Percentiles rank a stretch among this genome's conserved stretches.
Evolutionary conservation across 2,113 vertebrate species (phyloP).

Genomic region (Gopherus flavomarginatus): DNA sequence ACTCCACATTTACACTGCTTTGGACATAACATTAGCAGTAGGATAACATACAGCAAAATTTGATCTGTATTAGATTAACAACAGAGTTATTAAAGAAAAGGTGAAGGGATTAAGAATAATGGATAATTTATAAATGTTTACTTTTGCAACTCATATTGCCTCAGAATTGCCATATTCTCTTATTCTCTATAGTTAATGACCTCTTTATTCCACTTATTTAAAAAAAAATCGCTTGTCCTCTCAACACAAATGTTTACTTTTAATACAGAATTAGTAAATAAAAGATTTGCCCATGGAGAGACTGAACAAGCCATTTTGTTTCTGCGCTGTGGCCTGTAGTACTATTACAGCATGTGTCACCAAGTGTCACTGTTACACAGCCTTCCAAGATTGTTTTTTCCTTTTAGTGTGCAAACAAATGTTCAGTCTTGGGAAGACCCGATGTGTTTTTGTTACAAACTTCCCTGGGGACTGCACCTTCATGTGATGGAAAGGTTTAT

Average conservation of each 20-base stretch:
- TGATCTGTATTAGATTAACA: background rate
- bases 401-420: background rate
- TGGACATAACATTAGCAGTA: background rate
- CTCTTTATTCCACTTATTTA: background rate
- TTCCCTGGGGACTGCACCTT: background rate
- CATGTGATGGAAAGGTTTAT: background rate
- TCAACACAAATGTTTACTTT: background rate
- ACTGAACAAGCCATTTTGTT: no score
- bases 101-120: background rate
- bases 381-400: background rate
- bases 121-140: background rate
- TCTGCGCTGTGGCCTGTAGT: background rate
- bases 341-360: background rate
- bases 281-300: background rate
- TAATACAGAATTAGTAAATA: background rate
- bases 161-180: background rate
- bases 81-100: background rate
- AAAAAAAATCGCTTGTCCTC: background rate
- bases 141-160: background rate
- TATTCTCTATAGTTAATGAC: background rate
- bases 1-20: background rate
- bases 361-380: background rate
- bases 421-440: background rate
- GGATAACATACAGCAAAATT: background rate
- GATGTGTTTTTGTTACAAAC: background rate